phyloP scores from a whole-genome alignment of 2,888 invertebrate genomes.

The Scelioninae gen. 2 region DNA sequence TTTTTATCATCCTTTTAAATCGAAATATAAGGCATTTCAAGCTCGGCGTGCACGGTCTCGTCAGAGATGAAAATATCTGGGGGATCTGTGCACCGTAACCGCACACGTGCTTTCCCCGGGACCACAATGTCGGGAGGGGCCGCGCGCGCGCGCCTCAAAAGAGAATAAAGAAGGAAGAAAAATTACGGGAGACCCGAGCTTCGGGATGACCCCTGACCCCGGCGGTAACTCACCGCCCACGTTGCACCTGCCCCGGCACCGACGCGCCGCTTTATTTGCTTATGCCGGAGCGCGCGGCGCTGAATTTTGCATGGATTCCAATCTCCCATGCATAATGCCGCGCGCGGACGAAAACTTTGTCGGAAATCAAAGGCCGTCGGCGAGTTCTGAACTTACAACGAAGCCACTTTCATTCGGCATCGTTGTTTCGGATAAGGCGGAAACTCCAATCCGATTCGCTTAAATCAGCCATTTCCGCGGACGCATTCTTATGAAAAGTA shows the following conservation, averaged over 20 bases:
- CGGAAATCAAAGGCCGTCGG: slow-evolving; percentile 23
- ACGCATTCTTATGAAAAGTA: slow-evolving; percentile 27
- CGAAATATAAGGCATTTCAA: slow-evolving; percentile 1
- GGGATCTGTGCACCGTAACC: slow-evolving; percentile 49
- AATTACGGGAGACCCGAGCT: slow-evolving; percentile 66
- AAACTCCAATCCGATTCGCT: slow-evolving; percentile 33
- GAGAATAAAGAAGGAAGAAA: slow-evolving; percentile 63
- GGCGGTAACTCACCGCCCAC: slow-evolving; percentile 72
- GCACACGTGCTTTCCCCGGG: slow-evolving; percentile 55
- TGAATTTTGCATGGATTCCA: slow-evolving; percentile 66
- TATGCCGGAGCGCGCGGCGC: slow-evolving; percentile 66
- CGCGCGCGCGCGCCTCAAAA: slow-evolving; percentile 36
- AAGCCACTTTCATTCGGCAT: slow-evolving; percentile 14
- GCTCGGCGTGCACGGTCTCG: slow-evolving; percentile 21
- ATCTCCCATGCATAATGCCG: slow-evolving; percentile 61
- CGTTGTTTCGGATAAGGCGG: slow-evolving; percentile 23
- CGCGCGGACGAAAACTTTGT: slow-evolving; percentile 22
- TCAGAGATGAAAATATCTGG: slow-evolving; percentile 56
- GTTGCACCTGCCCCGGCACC: slow-evolving; percentile 71
- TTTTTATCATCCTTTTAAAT: slow-evolving; percentile 33
- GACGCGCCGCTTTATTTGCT: slow-evolving; percentile 71
- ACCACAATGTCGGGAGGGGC: slow-evolving; percentile 47
- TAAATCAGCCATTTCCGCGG: slow-evolving; percentile 33
- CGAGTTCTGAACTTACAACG: too few species aligned
- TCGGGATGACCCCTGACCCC: slow-evolving; percentile 68